A percentile compares a stretch with the other conserved stretches of the same genome.
phyloP scores from a whole-genome alignment of 2,797 vertebrate genomes.

The Poecilia picta region DNA sequence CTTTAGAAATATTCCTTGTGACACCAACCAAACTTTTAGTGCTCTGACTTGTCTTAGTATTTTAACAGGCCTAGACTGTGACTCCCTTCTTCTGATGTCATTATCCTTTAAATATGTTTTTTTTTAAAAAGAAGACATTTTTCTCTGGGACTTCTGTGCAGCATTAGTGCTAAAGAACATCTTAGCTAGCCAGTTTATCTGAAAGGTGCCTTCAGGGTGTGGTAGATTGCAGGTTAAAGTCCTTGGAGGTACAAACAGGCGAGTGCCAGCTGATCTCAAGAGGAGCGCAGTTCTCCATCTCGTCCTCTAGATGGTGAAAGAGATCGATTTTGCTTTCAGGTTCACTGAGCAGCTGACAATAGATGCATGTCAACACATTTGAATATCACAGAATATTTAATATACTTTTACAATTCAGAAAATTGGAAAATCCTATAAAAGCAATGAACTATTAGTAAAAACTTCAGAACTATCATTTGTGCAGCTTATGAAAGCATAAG shows the following conservation, averaged over 20 bases:
- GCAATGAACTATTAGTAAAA: background rate
- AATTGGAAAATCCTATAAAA: background rate
- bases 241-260: conserved; percentile 9
- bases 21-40: background rate
- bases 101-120: background rate
- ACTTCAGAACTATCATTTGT: background rate
- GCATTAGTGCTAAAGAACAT: background rate
- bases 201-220: conserved; percentile 24
- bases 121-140: background rate
- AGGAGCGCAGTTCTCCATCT: conserved; percentile 14
- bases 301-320: conserved; percentile 59
- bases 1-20: background rate
- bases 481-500: background rate
- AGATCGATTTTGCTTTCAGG: conserved; percentile 22
- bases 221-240: conserved; percentile 58
- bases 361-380: background rate
- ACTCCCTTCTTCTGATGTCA: background rate
- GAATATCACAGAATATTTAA: background rate
- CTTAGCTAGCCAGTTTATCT: conserved; percentile 2
- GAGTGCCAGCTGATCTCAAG: fast-evolving
- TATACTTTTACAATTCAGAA: background rate
- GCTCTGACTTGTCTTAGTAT: background rate
- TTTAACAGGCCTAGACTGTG: background rate
- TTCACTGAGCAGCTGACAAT: background rate
- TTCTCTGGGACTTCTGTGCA: background rate